phyloP scores from a whole-genome alignment of 2,797 vertebrate genomes.

The Telmatherina bonti region DNA sequence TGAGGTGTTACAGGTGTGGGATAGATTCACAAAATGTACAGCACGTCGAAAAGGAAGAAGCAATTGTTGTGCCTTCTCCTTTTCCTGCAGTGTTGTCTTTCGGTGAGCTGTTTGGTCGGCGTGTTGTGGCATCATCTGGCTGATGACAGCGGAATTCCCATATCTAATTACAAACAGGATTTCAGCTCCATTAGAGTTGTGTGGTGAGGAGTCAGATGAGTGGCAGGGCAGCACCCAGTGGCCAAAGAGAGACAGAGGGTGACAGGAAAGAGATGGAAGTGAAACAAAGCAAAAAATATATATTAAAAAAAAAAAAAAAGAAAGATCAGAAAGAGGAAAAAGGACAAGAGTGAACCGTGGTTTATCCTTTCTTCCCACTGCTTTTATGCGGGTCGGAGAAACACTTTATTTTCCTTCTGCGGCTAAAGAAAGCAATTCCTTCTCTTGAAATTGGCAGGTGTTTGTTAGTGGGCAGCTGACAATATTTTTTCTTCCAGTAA shows the following conservation, averaged over 20 bases:
- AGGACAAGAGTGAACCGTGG: constrained; percentile 30
- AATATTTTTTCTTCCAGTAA: constrained; percentile 87
- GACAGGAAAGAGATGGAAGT: constrained; percentile 64
- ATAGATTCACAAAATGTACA: neutral
- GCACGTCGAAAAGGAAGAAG: constrained; percentile 20
- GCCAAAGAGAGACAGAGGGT: constrained; percentile 80
- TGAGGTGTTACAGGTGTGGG: neutral
- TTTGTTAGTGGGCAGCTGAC: constrained; percentile 91
- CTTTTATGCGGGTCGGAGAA: constrained; percentile 85
- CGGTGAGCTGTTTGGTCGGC: constrained; percentile 48
- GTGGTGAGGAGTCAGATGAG: constrained; percentile 94
- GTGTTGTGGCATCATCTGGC: constrained; percentile 98
- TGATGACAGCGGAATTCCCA: constrained; percentile 99
- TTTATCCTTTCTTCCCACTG: constrained; percentile 59
- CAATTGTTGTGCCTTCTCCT: constrained; percentile 21
- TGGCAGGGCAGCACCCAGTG: constrained; percentile 90
- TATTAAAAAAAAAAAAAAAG: neutral
- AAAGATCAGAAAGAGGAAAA: constrained; percentile 1
- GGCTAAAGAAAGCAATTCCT: constrained; percentile 88
- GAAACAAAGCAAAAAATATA: constrained; percentile 61
- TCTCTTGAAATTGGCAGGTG: constrained; percentile 89
- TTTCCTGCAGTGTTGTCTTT: constrained; percentile 33
- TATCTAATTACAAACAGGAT: constrained; percentile 99
- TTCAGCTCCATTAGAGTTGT: constrained; percentile 99
- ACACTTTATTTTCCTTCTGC: constrained; percentile 79